phyloP scores from a whole-genome alignment of 2,888 invertebrate genomes.

The Erebia ligea region DNA sequence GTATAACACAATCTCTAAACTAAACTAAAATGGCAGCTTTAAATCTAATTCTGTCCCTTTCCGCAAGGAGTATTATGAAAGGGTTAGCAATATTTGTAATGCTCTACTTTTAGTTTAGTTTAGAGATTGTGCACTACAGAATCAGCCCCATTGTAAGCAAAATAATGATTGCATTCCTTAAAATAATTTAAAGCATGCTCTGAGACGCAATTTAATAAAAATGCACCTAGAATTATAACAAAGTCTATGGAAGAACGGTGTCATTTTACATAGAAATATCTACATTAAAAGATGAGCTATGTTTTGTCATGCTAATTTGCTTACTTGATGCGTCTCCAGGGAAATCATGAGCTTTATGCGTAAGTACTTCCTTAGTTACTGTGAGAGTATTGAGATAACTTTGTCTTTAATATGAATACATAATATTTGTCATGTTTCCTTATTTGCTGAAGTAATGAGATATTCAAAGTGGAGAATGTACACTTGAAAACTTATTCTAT shows the following conservation, averaged over 20 bases:
- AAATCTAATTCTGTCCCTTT: no score
- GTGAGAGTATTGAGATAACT: not conserved
- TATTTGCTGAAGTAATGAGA: not conserved
- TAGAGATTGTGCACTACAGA: no score
- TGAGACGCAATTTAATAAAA: no score
- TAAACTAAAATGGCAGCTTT: no score
- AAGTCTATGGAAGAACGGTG: not conserved
- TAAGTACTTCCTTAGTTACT: slow-evolving; percentile 1
- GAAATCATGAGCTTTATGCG: slow-evolving; percentile 13
- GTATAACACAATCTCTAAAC: no score
- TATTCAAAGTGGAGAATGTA: no score
- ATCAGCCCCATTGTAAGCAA: no score
- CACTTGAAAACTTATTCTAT: not conserved
- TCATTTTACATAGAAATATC: not conserved
- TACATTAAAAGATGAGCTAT: slow-evolving; percentile 9
- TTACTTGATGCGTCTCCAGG: slow-evolving; percentile 16
- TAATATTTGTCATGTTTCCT: not conserved
- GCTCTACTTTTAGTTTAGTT: no score
- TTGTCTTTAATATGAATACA: not conserved
- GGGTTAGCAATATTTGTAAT: no score
- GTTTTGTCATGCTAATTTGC: slow-evolving; percentile 17
- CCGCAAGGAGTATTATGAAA: no score
- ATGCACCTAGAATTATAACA: not conserved
- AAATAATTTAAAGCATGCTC: no score
- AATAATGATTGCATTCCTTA: no score